Conservation (phyloP, 2,888 invertebrate genomes). For the Halictus ligatus region DNA sequence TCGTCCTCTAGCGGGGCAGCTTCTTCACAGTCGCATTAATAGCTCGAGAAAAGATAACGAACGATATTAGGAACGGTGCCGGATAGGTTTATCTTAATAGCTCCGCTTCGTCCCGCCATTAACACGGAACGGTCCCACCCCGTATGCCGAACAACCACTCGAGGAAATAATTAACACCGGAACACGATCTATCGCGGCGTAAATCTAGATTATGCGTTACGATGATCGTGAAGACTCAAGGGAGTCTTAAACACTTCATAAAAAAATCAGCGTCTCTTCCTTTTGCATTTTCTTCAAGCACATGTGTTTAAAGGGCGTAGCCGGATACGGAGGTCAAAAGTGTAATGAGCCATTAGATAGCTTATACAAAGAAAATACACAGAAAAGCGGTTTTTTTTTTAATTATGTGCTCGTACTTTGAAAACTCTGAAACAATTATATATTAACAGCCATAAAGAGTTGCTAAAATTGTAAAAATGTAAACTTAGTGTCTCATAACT, state of each 20-base stretch:
- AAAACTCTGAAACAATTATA: no score
- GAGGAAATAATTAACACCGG: slow-evolving; percentile 57
- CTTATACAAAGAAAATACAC: no score
- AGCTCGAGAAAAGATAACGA: slow-evolving; percentile 34
- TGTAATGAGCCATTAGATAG: no score
- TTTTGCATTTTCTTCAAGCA: background rate
- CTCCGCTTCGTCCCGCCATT: slow-evolving; percentile 44
- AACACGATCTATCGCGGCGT: slow-evolving; percentile 47
- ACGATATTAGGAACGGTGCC: slow-evolving; percentile 25
- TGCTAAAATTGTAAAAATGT: no score
- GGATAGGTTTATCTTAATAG: slow-evolving; percentile 52
- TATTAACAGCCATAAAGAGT: no score
- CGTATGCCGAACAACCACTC: slow-evolving; percentile 33
- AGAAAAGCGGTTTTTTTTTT: no score
- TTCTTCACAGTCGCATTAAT: slow-evolving; percentile 58
- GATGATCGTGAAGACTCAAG: background rate
- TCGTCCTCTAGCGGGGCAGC: slow-evolving; percentile 29
- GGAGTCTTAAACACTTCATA: background rate
- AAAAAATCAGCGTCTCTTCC: background rate
- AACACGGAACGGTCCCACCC: slow-evolving; percentile 32
- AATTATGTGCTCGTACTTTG: no score
- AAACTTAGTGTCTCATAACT: no score
- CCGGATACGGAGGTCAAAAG: no score
- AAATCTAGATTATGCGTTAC: slow-evolving; percentile 48
- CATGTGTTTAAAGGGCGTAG: no score